Percentiles rank a stretch among this genome's conserved stretches.
These are phyloP conservation scores for Macaria notata DNA, from an alignment of 2,888 invertebrate species.

Conservation along the genomic window DNA sequence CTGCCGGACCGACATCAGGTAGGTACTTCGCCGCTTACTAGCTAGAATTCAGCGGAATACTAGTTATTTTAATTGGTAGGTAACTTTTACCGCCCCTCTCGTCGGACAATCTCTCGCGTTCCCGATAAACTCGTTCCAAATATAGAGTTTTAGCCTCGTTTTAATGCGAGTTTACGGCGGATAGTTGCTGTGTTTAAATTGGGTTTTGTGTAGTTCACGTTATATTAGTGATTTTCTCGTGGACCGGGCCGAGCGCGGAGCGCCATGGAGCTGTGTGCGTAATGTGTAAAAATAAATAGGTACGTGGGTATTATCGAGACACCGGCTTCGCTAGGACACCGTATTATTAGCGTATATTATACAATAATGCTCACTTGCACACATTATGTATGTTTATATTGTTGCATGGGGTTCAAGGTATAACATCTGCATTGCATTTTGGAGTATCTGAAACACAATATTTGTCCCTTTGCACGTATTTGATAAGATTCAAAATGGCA, in stretches of 20 bases:
- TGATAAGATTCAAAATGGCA: conserved; percentile 14
- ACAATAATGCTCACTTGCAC: conserved; percentile 40
- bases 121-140: conserved; percentile 65
- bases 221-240: conserved; percentile 60
- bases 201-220: conserved; percentile 32
- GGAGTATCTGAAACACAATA: background rate
- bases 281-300: conserved; percentile 80
- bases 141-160: conserved; percentile 58
- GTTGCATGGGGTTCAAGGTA: conserved; percentile 36
- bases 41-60: conserved; percentile 26
- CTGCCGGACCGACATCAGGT: conserved; percentile 62
- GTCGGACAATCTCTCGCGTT: conserved; percentile 53
- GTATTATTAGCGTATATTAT: conserved; percentile 73
- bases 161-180: conserved; percentile 32
- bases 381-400: conserved; percentile 39
- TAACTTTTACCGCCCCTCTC: conserved; percentile 15
- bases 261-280: conserved; percentile 76
- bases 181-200: conserved; percentile 37
- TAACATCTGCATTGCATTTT: conserved; percentile 3
- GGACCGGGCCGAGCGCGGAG: conserved; percentile 62
- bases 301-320: conserved; percentile 77
- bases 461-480: background rate
- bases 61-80: conserved; percentile 16
- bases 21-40: conserved; percentile 40
- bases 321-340: conserved; percentile 72